Base-by-base conservation (phyloP, 2,888 invertebrate species). In the Luperina nickerlii region DNA sequence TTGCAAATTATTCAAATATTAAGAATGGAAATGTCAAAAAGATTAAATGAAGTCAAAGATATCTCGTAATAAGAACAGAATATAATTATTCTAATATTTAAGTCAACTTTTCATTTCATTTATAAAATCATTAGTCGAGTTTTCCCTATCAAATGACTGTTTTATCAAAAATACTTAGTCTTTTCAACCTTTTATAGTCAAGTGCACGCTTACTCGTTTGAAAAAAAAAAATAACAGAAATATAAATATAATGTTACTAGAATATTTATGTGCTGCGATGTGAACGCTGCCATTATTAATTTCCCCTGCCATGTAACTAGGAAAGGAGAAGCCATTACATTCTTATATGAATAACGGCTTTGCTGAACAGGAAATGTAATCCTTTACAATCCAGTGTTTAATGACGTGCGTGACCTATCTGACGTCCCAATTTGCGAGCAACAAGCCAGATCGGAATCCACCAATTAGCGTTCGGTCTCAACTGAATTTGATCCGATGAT, bases 211-310 rank as follows among this genome's bases (percentile, higher is more conserved):
- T 62, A 42, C 32, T n/a, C n/a, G 45, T n/a, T 78, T 51, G 67
- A 63, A 45, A n/a, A 48, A n/a, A 66, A 66, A 51, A 45, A n/a
- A 48, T 38, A 57, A 66, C 27, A 45, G 0, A 11, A 32, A 38
- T 32, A 67, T 32, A 76, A 18, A 60, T 38, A 3, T 18, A 24
- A 8, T 24, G 13, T 24, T 45, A 42, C 18, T 15, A 54, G 54
- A 8, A 54, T 24, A 27, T 63, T 24, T 38, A 63, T 45, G 32
- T 32, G 79, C 13, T 38, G 32, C 18, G 5, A 77, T 63, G 27
- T 78, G 42, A 74, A 68, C 20, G n/a, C 51, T 70, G 48, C 27
- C 70, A 62, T 76, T 48, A 72, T 68, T 65, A 63, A 32, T 67
- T 54, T 65, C 18, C 20, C 13, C 51, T 63, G 24, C 0, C 57